Conservation (phyloP, 2,888 invertebrate species). For the Acheta domesticus region DNA sequence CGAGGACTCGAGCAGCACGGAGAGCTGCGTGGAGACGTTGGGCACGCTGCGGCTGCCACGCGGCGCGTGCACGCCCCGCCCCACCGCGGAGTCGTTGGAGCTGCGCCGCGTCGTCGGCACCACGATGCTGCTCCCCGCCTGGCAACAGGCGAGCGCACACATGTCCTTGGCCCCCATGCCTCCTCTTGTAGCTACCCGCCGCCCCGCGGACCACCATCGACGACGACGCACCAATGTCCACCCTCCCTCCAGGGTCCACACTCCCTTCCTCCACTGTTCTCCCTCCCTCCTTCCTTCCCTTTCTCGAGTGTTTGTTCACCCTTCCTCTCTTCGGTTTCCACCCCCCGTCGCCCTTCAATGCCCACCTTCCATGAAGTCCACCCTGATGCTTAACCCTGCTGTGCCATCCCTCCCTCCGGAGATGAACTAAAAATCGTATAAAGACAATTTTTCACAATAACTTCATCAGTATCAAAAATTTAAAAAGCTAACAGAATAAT, state of each 20-base stretch:
- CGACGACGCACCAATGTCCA: no score
- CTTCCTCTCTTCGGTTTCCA: conserved; percentile 8
- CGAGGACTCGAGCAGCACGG: conserved; percentile 74
- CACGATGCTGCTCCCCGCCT: conserved; percentile 54
- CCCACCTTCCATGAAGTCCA: no score
- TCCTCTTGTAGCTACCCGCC: no score
- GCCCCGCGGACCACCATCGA: no score
- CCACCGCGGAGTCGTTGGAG: conserved; percentile 75
- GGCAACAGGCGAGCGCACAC: neutral
- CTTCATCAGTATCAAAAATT: no score
- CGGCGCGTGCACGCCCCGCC: conserved; percentile 36
- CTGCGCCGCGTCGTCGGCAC: conserved; percentile 74
- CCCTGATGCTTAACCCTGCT: no score
- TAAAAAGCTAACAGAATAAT: no score
- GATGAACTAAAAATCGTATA: no score
- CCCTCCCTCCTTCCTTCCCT: neutral
- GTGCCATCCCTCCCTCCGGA: no score
- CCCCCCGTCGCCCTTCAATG: no score
- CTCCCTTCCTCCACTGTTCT: neutral
- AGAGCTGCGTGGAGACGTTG: conserved; percentile 65
- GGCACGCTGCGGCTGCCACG: conserved; percentile 37
- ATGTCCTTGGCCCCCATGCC: no score
- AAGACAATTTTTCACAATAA: no score
- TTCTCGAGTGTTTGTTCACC: neutral
- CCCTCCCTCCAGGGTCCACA: neutral